Evolutionary conservation across 2,113 vertebrate genomes (phyloP), one percentile per base, ranked within the genome.

Genomic region (Caloenas nicobarica): DNA sequence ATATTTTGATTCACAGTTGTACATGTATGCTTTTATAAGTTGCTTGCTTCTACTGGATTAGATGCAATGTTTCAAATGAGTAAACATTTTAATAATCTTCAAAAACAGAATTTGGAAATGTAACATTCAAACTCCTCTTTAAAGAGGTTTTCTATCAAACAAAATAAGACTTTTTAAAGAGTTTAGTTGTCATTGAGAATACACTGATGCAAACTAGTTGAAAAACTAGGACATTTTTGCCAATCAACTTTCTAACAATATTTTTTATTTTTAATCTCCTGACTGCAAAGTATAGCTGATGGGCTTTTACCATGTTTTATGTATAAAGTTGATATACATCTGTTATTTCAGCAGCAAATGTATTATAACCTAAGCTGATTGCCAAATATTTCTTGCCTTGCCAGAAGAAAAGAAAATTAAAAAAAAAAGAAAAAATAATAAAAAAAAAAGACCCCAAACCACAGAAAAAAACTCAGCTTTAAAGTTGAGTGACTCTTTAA

Each of bases 251-350:
- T 89, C 93, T 50, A 88, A 93, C 54, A 69, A 56, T 87, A 74
- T 66, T 95, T 96, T 95, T 94, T 53, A 87, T 91, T 94, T 91
- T 97, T 96, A 96, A 96, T 95, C 51, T 92, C 48, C 57, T 68
- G 76, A 91, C 88, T 95, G 83, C 36, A 93, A 88, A 94, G 22
- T 91, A 93, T 88, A 86, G 91, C 81, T 92, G 88, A 92, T 76
- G 79, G 86, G 70, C 58, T 96, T 96, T 95, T 78, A 56, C 81
- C 65, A 91, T 96, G 86, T 96, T 97, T 97, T 96, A 94, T 94
- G 68, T 93, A 94, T 96, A 77, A 88, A 96, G 73, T 87, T 96
- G 91, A 97, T 96, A 96, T 44, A 87, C 34, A 94, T 96, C 70
- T 93, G 95, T 95, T 96, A 94, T 90, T 94, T 93, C 77, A 91